Conservation (phyloP, 2,113 vertebrate species). For the Trematomus loennbergii region DNA sequence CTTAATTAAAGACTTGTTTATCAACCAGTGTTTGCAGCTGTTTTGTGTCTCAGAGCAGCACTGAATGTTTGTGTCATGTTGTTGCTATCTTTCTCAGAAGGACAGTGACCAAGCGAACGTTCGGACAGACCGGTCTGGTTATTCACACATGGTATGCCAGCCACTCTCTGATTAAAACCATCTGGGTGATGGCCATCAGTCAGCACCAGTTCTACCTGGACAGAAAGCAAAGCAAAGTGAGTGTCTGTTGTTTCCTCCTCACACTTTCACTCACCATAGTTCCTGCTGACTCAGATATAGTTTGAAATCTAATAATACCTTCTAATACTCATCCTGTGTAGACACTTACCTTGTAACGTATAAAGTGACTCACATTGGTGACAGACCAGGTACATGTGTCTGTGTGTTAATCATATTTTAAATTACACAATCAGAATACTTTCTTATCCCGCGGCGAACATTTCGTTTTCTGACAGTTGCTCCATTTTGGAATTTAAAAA, state of each 20-base stretch:
- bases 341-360: neutral
- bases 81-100: constrained; percentile 82
- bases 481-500: no score
- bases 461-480: no score
- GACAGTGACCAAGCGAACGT: constrained; percentile 91
- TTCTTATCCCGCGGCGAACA: no score
- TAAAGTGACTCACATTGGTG: neutral
- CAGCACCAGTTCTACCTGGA: constrained; percentile 99
- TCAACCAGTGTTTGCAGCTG: neutral
- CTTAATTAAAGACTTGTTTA: constrained; percentile 9
- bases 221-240: constrained; percentile 97
- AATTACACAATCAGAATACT: no score
- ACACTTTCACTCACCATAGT: neutral
- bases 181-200: constrained; percentile 99
- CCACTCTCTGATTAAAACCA: constrained; percentile 98
- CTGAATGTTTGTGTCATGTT: constrained; percentile 10
- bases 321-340: neutral
- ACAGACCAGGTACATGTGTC: neutral
- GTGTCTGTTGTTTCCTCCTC: constrained; percentile 71
- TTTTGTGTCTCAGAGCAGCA: constrained; percentile 6
- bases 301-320: neutral
- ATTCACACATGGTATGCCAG: constrained; percentile 99
- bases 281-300: neutral
- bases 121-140: constrained; percentile 93
- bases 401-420: neutral